Evolutionary conservation across 2,888 invertebrate genomes (phyloP), one percentile per base, ranked within the genome.

Genomic region (Stenolophus ochropezus): DNA sequence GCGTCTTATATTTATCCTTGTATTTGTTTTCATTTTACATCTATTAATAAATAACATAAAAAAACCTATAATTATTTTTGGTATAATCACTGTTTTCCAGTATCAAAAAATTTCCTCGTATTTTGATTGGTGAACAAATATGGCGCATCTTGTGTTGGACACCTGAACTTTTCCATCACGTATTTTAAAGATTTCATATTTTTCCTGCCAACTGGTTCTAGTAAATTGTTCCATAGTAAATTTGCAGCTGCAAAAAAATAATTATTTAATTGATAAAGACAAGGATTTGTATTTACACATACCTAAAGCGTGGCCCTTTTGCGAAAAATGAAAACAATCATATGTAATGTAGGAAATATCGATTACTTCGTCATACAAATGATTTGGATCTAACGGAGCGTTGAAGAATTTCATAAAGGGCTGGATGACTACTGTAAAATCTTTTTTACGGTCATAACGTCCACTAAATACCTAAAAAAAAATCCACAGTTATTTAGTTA

Each of bases 271-370:
- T n/a, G n/a, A n/a, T n/a, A n/a, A n/a, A n/a, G n/a, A n/a, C n/a
- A n/a, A n/a, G n/a, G n/a, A n/a, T n/a, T n/a, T n/a, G n/a, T n/a
- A 73, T 49, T 49, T 73, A 33, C 1, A 69, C 33, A 89, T 89
- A 94, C 94, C 94, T 76, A 94, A 87, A 0, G 94, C 94, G 83
- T 94, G 94, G n/a, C 94, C 94, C 87, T 94, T 94, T 89, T 95
- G 94, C 79, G 94, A 94, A 89, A 95, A 94, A 89, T 95, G 94
- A 88, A 95, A 95, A 89, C 95, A 94, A 87, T 95, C 94, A 86
- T 94, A 92, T 1, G 94, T 94, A 86, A 94, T 93, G 87, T 93
- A 93, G 49, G 92, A 93, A 86, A 92, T 91, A 89, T 94, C 94
- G 61, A 94, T 93, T 85, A 92, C 93, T 85, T 91, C 91, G 75